Base-by-base conservation (phyloP, 1,140 invertebrate genomes). In the Ditylenchus dipsaci region DNA sequence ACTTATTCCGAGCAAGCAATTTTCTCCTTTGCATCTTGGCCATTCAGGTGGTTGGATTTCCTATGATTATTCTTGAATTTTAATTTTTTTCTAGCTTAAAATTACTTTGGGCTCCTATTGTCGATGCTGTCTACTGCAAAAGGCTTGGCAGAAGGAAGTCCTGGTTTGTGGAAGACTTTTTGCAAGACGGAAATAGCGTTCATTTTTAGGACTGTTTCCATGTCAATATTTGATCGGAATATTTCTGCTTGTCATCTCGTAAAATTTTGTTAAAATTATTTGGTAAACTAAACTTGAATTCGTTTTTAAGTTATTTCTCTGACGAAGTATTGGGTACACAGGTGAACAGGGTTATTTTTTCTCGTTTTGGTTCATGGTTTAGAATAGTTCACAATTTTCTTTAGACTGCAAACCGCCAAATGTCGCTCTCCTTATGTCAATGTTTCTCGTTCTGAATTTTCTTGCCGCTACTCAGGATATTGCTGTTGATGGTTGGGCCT, bases 381-480 rank as follows among this genome's bases (percentile, higher is more conserved):
- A 53, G 15, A 21, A 7, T 53, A 21, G 3, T 26, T 53, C 15
- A 21, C 49, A 3, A 21, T 53, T 7, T 53, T 8, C 26, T 61
- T 61, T 30, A 61, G 59, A 19, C n/a, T 30, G 19, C 8, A 61
- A 38, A 42, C 38, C 67, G n/a, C 91, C 93, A 0, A 90, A 91
- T 81, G 90, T 97, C 63, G 86, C 86, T 30, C 82, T 90, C 30
- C 84, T 98, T 5, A 95, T 93, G 8, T 76, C 87, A 23, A 86
- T 92, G 59, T 99, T 98, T 85, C 91, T 98, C 81, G 85, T 88
- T 62, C 85, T 98, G 0, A 97, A 96, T 79, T 95, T 97, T 78
- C 86, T 99, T 60, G 95, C 94, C 15, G 95, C 96, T 1, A 98
- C 95, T 23, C 96, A 99, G 86, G 96, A 99, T 85, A 97, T 99